Percentiles rank a stretch among this genome's conserved stretches.
These are phyloP conservation scores for Pristionchus fissidentatus DNA, from an alignment of 2,888 invertebrate genomes.

Conservation along the genomic window DNA sequence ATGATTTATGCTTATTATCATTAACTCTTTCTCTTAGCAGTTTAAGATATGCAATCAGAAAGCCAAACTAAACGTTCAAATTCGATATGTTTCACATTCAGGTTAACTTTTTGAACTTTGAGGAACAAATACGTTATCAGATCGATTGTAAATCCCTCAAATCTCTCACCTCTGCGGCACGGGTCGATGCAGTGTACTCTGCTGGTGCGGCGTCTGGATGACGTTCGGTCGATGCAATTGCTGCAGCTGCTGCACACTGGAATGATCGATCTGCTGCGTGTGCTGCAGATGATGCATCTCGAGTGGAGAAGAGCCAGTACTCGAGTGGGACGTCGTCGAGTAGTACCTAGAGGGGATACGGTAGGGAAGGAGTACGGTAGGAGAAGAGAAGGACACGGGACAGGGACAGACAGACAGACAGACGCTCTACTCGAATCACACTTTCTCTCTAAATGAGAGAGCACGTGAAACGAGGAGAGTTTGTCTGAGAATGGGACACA, in stretches of 20 bases:
- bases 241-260: not conserved
- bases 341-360: slow-evolving; percentile 25
- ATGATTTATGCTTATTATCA: not conserved
- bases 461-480: too few species aligned
- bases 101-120: too few species aligned
- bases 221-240: slow-evolving; percentile 64
- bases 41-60: not conserved
- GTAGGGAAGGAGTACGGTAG: not conserved
- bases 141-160: slow-evolving; percentile 10
- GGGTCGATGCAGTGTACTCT: slow-evolving; percentile 59
- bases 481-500: too few species aligned
- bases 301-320: not conserved
- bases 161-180: slow-evolving; percentile 57
- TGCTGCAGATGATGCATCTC: slow-evolving; percentile 43
- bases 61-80: too few species aligned
- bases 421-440: not conserved
- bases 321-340: not conserved
- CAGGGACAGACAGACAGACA: not conserved
- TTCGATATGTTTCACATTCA: too few species aligned
- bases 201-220: slow-evolving; percentile 66
- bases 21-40: not conserved
- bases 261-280: slow-evolving; percentile 16
- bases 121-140: not conserved
- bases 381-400: not conserved
- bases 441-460: too few species aligned